A percentile compares a stretch with the other conserved stretches of the same genome.
Evolutionary conservation across 2,113 vertebrate genomes (phyloP).

Genomic region (Pomatorhinus ruficollis): DNA sequence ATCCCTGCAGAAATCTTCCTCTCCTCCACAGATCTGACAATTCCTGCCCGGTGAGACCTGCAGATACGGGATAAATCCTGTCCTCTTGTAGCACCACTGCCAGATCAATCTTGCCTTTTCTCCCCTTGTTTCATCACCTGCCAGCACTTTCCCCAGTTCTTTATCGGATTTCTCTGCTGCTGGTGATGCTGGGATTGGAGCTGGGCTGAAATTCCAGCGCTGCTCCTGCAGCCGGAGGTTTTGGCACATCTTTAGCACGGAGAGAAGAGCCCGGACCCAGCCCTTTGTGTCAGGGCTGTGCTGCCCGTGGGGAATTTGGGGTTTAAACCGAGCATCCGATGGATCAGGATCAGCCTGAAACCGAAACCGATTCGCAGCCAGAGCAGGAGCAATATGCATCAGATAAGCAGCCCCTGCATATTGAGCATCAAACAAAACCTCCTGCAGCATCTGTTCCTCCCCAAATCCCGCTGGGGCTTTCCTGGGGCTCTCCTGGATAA

Average conservation of each 20-base stretch:
- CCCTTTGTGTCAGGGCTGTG: background rate
- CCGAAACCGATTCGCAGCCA: background rate
- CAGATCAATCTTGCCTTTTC: background rate
- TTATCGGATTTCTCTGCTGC: background rate
- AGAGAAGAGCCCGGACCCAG: background rate
- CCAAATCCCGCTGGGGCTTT: background rate
- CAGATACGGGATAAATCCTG: background rate
- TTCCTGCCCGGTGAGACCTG: background rate
- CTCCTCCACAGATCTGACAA: background rate
- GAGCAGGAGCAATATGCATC: too few species aligned
- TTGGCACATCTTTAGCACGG: background rate
- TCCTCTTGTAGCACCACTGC: background rate
- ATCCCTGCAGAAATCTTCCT: background rate
- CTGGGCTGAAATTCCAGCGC: background rate
- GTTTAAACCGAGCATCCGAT: background rate
- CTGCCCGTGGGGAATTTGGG: background rate
- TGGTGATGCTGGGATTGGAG: background rate
- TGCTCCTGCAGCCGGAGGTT: background rate
- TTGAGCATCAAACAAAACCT: background rate
- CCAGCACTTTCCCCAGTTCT: background rate
- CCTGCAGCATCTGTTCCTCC: background rate
- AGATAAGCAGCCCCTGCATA: background rate
- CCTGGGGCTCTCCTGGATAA: background rate
- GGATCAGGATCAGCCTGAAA: background rate
- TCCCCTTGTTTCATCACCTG: background rate